These are phyloP conservation scores for Tadarida brasiliensis DNA, from an alignment of 2,797 vertebrate species.

Conservation along the genomic window DNA sequence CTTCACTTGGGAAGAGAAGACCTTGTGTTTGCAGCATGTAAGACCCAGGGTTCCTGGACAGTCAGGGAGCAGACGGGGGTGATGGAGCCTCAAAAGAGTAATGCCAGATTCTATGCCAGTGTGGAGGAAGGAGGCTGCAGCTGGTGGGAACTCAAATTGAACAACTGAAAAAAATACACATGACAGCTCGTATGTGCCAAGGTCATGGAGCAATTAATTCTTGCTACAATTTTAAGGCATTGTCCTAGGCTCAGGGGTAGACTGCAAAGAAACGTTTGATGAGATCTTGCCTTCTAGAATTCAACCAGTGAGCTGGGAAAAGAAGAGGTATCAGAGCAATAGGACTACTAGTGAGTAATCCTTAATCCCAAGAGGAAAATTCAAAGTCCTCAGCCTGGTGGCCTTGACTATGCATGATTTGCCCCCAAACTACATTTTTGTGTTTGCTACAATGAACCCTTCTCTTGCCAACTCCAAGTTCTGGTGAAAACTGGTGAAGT, in stretches of 20 bases:
- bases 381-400: not conserved
- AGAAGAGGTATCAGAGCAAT: not conserved
- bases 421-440: not conserved
- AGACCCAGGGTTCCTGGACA: not conserved
- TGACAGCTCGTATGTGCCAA: not conserved
- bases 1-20: not conserved
- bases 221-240: not conserved
- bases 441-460: not conserved
- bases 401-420: not conserved
- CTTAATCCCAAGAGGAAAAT: not conserved
- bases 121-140: not conserved
- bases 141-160: not conserved
- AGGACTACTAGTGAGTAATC: not conserved
- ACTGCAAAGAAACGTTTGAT: not conserved
- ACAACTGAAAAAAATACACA: not conserved
- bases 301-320: not conserved
- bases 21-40: not conserved
- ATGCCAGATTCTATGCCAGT: not conserved
- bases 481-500: not conserved
- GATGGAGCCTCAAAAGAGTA: not conserved
- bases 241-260: not conserved
- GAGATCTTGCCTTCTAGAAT: slow-evolving; percentile 1
- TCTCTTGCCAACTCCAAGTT: not conserved
- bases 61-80: not conserved
- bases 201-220: not conserved